phyloP scores from a whole-genome alignment of 2,888 invertebrate genomes.

The Rutpela maculata region DNA sequence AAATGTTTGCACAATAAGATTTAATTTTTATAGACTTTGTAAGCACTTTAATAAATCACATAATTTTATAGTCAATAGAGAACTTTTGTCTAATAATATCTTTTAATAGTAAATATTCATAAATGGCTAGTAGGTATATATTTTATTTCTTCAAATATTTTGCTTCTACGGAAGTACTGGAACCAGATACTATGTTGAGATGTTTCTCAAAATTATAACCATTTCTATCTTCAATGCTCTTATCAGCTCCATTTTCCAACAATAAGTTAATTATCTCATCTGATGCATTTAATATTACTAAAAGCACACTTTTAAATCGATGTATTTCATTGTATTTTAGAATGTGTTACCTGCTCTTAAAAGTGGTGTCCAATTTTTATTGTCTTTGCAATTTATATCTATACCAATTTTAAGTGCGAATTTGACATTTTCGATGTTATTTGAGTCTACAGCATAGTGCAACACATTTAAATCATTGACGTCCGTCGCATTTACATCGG shows the following conservation, averaged over 20 bases:
- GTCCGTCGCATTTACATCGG: conserved; percentile 72
- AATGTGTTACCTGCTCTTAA: conserved; percentile 74
- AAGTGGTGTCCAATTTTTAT: conserved; percentile 77
- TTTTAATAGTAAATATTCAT: too few relatives aligned
- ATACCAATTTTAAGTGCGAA: conserved; percentile 72
- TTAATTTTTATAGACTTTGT: too few relatives aligned
- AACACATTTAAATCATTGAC: conserved; percentile 75
- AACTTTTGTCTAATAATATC: too few relatives aligned
- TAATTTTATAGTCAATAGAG: too few relatives aligned
- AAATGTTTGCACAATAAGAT: too few relatives aligned
- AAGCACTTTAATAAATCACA: too few relatives aligned
- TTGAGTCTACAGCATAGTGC: conserved; percentile 77
- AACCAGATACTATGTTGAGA: neutral
- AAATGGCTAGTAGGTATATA: too few relatives aligned
- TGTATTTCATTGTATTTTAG: neutral
- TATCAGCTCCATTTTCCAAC: conserved; percentile 73
- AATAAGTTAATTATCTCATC: conserved; percentile 73
- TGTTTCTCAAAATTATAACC: conserved; percentile 66
- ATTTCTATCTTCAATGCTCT: conserved; percentile 63
- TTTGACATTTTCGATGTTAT: conserved; percentile 67
- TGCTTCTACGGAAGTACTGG: neutral
- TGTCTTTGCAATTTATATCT: conserved; percentile 72
- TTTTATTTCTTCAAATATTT: neutral
- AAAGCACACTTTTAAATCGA: conserved; percentile 47
- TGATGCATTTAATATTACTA: conserved; percentile 74